Base-by-base conservation (phyloP, 2,113 vertebrate species). In the Acinonyx jubatus region DNA sequence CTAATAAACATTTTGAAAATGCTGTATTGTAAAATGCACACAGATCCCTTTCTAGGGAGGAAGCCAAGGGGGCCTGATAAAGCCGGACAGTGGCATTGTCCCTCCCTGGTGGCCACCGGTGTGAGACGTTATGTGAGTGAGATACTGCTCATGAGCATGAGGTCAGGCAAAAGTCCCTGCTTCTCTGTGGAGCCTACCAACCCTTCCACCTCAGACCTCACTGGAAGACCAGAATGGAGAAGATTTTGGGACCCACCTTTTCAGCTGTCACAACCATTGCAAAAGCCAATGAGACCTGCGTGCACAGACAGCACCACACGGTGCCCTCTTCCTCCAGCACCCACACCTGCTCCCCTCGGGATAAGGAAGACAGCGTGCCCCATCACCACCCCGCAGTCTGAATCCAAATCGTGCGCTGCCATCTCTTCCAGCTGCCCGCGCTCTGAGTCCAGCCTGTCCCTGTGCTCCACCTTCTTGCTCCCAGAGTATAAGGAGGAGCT, bases 321-420 rank as follows among this genome's bases (percentile, higher is more conserved):
- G 99, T 99, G 0, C 99, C 99, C 0, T 99, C 99, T 45, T 99
- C 99, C 80, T 99, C 99, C 96, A 99, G 99, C 98, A 99, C 99
- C 74, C 13, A 52, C 13, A 5, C 21, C 45, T 86, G n/a, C 45
- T n/a, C 33, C 45, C 66, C 84, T 25, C 13, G 0, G 31, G 19
- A 50, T 45, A 27, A 66, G 55, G 82, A 48, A 25, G 57, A 31
- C 9, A 31, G 27, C 27, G 29, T 4, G 38, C 29, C 55, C 29
- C 41, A 12, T 41, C 25, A 48, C 3, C 61, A 48, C 41, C 29
- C 61, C 27, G 41, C 14, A 78, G 27, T 48, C 36, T 29, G 27
- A 19, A 9, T 21, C 12, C 29, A 85, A 31, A 33, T 13, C 7
- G 12, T 5, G 29, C 41, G 31, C 27, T 31, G 41, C 29, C 19